Percentiles rank a stretch among this genome's conserved stretches.
Conservation (phyloP, 2,113 vertebrate species). For the Urocitellus parryii region DNA sequence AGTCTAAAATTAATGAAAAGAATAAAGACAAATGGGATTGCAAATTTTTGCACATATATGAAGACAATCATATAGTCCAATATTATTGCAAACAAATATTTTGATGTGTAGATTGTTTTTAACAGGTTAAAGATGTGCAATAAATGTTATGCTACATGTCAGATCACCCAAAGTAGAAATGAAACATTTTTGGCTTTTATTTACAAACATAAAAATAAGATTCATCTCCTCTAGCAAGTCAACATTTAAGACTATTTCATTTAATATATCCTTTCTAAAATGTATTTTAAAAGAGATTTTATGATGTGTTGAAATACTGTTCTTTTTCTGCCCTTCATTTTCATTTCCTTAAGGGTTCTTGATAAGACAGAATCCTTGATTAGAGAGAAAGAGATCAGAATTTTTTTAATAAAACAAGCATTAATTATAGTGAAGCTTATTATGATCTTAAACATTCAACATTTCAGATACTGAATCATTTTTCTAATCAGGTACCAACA, state of each 20-base stretch:
- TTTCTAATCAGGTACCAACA: background rate
- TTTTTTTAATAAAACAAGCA: background rate
- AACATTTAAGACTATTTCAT: background rate
- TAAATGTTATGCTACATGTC: background rate
- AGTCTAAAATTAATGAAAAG: background rate
- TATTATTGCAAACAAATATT: background rate
- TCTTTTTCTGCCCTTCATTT: conserved; percentile 17
- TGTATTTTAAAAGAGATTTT: background rate
- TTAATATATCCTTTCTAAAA: conserved; percentile 2
- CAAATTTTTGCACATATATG: background rate
- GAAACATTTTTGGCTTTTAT: conserved; percentile 22
- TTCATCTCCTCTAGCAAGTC: background rate
- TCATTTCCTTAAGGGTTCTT: conserved; percentile 59
- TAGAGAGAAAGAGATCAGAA: background rate
- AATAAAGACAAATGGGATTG: background rate
- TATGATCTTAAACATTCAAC: background rate
- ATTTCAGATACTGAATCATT: background rate
- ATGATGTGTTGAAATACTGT: background rate
- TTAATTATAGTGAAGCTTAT: background rate
- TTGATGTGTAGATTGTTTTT: background rate
- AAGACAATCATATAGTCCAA: background rate
- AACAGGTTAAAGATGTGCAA: background rate
- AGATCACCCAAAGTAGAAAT: background rate
- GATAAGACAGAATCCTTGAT: conserved; percentile 54
- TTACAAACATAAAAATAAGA: conserved; percentile 30